These are phyloP conservation scores for Gymnocypris eckloni DNA, from an alignment of 2,797 vertebrate species.

Conservation along the genomic window DNA sequence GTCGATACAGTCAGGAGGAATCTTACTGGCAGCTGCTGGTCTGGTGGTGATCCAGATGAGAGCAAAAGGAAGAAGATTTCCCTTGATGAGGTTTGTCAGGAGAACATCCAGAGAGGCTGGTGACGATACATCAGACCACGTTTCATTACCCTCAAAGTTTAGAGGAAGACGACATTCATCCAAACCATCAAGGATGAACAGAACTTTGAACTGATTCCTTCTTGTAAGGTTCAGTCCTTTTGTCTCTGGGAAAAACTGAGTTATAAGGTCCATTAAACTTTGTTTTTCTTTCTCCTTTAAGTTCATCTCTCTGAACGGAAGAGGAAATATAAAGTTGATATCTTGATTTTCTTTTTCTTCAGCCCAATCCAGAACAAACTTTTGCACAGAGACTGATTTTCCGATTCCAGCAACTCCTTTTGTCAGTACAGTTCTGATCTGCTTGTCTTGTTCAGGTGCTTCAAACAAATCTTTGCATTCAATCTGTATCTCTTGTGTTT, in stretches of 20 bases:
- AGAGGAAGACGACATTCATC: neutral
- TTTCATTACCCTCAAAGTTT: neutral
- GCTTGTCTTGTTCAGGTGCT: neutral
- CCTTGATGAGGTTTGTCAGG: too few species aligned
- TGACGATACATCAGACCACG: neutral
- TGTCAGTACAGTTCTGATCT: neutral
- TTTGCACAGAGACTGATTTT: neutral
- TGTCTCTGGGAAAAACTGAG: neutral
- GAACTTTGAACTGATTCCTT: neutral
- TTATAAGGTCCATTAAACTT: neutral
- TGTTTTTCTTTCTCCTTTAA: neutral
- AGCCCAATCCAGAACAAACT: neutral
- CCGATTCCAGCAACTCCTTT: neutral
- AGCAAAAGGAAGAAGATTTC: neutral
- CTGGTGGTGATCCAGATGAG: neutral
- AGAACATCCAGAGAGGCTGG: neutral
- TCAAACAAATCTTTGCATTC: neutral
- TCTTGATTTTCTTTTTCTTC: neutral
- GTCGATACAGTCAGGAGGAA: neutral
- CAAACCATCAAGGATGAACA: neutral
- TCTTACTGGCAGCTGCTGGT: constrained; percentile 1
- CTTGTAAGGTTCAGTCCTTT: neutral
- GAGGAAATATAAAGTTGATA: neutral
- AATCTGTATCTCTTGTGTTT: neutral
- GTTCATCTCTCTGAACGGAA: neutral